Conservation (phyloP, 2,797 vertebrate genomes). For the Loriculus beryllinus region DNA sequence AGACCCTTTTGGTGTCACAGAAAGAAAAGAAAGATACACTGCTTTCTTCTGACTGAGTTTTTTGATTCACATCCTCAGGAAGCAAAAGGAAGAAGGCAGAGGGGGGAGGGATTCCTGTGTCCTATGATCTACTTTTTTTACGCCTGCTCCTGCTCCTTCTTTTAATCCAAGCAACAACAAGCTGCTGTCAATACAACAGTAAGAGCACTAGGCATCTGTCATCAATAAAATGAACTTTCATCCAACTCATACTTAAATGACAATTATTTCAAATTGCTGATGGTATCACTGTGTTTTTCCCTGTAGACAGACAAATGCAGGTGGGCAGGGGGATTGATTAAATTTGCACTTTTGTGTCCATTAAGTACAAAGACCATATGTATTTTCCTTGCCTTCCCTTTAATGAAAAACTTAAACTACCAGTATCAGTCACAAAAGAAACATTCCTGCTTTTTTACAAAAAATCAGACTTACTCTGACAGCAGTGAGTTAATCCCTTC, state of each 20-base stretch:
- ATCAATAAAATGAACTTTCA: constrained; percentile 50
- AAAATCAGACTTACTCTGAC: background rate
- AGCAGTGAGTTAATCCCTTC: background rate
- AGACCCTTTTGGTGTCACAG: background rate
- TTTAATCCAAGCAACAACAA: constrained; percentile 35
- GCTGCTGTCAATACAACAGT: background rate
- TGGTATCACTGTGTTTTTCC: constrained; percentile 61
- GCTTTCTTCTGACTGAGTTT: constrained; percentile 2
- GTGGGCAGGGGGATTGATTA: constrained; percentile 30
- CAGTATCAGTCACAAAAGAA: background rate
- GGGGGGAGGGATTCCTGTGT: background rate
- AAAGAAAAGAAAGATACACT: constrained; percentile 31
- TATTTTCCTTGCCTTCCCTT: background rate
- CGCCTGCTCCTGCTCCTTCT: constrained; percentile 16
- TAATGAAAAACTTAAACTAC: background rate
- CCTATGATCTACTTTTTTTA: background rate
- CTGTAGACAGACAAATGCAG: constrained; percentile 26
- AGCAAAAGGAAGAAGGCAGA: background rate
- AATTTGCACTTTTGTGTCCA: constrained; percentile 11
- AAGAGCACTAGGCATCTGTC: constrained; percentile 26
- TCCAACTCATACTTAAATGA: constrained; percentile 23
- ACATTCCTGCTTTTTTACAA: background rate
- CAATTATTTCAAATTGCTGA: constrained; percentile 74
- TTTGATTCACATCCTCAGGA: background rate
- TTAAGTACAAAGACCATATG: background rate